Percentiles rank a stretch among this genome's conserved stretches.
Conservation (phyloP, 2,888 invertebrate species). For the Pristionchus arcanus region DNA sequence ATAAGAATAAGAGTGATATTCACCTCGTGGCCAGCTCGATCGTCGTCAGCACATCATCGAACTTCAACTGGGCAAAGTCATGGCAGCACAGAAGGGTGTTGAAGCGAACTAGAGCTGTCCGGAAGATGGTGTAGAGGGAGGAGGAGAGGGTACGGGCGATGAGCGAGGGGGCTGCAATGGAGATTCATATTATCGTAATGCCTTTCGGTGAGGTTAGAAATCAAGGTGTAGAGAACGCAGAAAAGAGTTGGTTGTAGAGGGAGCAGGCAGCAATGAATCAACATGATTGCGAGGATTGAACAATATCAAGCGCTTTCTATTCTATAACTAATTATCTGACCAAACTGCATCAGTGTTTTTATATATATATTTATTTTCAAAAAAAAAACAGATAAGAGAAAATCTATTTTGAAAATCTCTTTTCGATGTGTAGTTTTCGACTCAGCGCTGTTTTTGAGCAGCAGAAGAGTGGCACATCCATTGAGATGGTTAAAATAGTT, state of each 20-base stretch:
- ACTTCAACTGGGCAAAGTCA: constrained; percentile 72
- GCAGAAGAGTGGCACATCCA: background rate
- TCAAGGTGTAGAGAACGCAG: background rate
- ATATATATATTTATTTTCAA: no score
- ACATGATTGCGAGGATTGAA: no score
- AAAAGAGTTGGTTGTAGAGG: no score
- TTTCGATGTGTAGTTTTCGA: background rate
- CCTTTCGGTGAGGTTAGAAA: no score
- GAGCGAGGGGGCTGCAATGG: background rate
- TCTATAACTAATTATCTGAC: no score
- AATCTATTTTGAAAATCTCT: no score
- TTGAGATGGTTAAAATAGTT: background rate
- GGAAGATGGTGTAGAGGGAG: constrained; percentile 60
- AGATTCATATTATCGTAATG: no score
- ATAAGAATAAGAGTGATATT: background rate
- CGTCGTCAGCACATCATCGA: constrained; percentile 74
- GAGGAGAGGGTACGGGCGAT: constrained; percentile 50
- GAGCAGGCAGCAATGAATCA: no score
- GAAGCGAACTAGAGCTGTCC: constrained; percentile 60
- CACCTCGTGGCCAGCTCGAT: constrained; percentile 73
- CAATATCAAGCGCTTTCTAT: no score
- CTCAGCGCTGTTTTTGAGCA: background rate
- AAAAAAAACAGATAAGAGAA: no score
- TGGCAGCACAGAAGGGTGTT: constrained; percentile 57
- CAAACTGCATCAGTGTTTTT: no score